Evolutionary conservation across 2,113 vertebrate genomes (phyloP), one percentile per base, ranked within the genome.

Genomic region (Cyphomyrus discorhynchus): DNA sequence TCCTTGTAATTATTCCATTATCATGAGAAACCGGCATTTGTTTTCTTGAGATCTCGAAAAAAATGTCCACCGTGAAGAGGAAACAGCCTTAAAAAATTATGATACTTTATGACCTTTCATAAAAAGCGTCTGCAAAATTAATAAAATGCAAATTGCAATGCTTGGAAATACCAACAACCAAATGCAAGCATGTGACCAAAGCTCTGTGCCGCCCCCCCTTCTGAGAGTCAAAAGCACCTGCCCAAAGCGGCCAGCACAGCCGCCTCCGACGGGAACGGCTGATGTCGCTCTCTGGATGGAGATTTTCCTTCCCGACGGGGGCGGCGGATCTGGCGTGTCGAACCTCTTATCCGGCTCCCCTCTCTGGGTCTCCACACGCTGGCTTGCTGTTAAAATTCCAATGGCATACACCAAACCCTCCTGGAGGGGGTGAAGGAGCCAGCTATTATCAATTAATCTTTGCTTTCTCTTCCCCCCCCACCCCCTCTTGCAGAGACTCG

Each of bases 401-500:
- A 90, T 90, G 90, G 88, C 93, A 90, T 90, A 91, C 91, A 89
- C 86, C 91, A 91, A 92, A 93, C 62, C 94, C 93, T 92, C 93
- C 93, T 94, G 94, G 95, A 94, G 95, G 94, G 95, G 94, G 93
- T 94, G 94, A 94, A 95, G 94, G 93, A 95, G 94, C 93, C 90
- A 93, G 95, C 93, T 94, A 95, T 96, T 95, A 96, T 95, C 95
- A 95, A 95, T 96, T 96, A 94, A 96, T 96, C 95, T 96, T 95
- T 94, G 93, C 93, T 90, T 92, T 93, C 94, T 95, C 94, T 93
- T 0, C 58, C 42, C 93, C 92, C 92, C 93, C 93, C 94, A 93
- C 46, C 56, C 93, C 92, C 91, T 93, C 93, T 94, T 93, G 92
- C 93, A 90, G 94, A 95, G 94, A 95, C 92, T 91, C 92, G 84